phyloP scores from a whole-genome alignment of 2,797 vertebrate genomes.

The Cetoscarus ocellatus region DNA sequence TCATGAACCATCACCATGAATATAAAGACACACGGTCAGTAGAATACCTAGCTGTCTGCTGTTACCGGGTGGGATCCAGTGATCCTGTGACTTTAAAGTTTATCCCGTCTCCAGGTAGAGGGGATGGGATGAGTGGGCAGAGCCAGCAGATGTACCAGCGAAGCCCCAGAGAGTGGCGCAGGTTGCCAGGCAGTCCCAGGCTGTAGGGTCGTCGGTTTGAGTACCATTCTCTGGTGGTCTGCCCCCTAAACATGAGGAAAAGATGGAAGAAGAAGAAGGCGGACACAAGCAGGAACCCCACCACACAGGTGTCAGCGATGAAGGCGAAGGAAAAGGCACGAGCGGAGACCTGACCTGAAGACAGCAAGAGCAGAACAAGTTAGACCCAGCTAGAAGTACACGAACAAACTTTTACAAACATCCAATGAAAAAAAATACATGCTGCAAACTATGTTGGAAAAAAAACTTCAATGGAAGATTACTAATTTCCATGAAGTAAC shows the following conservation, averaged over 20 bases:
- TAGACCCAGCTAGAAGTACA: not conserved
- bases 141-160: slow-evolving; percentile 91
- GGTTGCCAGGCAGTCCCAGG: slow-evolving; percentile 83
- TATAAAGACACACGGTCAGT: not conserved
- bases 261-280: slow-evolving; percentile 92
- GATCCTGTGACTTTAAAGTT: slow-evolving; percentile 86
- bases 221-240: slow-evolving; percentile 93
- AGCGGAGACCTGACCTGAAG: slow-evolving; percentile 86
- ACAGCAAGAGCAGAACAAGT: slow-evolving; percentile 9
- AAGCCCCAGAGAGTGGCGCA: slow-evolving; percentile 84
- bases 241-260: slow-evolving; percentile 87
- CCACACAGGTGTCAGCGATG: slow-evolving; percentile 90
- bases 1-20: slow-evolving; percentile 38
- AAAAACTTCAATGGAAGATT: too few relatives aligned
- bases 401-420: not conserved
- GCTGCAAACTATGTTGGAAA: too few relatives aligned
- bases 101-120: slow-evolving; percentile 89
- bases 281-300: slow-evolving; percentile 89
- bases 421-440: too few relatives aligned
- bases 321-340: slow-evolving; percentile 87
- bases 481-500: too few relatives aligned
- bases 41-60: not conserved
- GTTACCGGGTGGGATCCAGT: slow-evolving; percentile 80
- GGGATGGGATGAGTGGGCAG: slow-evolving; percentile 88
- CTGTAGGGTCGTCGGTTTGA: slow-evolving; percentile 84